Evolutionary conservation across 1,140 invertebrate species (phyloP), one percentile per base, ranked within the genome.

Genomic region (Hesperophylax magnus): DNA sequence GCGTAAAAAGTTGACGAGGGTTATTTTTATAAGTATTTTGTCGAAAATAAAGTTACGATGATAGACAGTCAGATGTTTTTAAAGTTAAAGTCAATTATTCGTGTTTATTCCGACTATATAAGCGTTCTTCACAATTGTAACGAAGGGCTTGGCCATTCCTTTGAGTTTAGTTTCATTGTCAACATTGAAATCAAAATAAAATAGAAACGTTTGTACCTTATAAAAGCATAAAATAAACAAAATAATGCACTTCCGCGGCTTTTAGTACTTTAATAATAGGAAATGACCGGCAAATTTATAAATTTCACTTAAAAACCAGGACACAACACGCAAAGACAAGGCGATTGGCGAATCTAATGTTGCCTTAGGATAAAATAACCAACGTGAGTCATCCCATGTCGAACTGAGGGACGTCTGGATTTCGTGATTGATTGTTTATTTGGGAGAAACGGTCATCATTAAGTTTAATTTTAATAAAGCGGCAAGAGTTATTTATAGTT

Each of bases 251-350:
- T 72, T 18, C 22, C 22, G 27, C 52, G 22, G 54, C 11, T 22
- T 53, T 72, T 2, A 54, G 27, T 65, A 67, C 17, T 77, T 47
- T 18, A 77, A 14, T 77, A 65, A 52, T 14, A 24, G 24, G 58
- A 60, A 77, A 77, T 63, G 34, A 79, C 63, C 78, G 78, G 78
- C 78, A 79, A 79, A 72, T 27, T 60, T 20, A 58, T 58, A 34
- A 77, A 77, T 65, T 65, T 71, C 15, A 72, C 58, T 60, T 24
- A 22, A 71, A 71, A 72, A 72, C 24, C 78, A 39, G 52, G 78
- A 72, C 78, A 79, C 69, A 79, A 79, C 65, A 79, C 65, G 56
- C 78, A 74, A 60, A 72, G 78, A 79, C 78, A 79, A 72, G 61
- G 47, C 34, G 53, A 60, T 79, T 53, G 78, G 67, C 65, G 61